A percentile compares a stretch with the other conserved stretches of the same genome.
Conservation (phyloP, 2,888 invertebrate genomes). For the Sarcophaga carnaria region DNA sequence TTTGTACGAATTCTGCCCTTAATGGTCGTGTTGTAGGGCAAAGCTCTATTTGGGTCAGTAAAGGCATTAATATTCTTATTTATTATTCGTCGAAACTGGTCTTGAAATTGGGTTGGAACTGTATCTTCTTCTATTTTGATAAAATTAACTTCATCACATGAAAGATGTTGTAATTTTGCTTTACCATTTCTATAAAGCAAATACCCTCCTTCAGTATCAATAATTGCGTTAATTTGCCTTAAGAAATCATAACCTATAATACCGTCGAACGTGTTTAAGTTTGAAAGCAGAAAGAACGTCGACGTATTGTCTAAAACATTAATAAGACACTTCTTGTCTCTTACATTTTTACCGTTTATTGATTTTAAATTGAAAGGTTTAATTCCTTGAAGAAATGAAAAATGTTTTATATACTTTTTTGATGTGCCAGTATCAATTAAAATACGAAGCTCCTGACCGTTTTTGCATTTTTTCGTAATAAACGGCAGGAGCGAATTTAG, state of each 20-base stretch:
- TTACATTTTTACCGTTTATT: background rate
- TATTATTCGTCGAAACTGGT: background rate
- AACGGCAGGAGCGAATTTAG: conserved; percentile 18
- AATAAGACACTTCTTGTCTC: background rate
- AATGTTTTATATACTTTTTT: too few species aligned
- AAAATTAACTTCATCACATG: background rate
- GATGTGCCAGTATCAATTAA: too few species aligned
- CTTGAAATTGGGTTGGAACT: background rate
- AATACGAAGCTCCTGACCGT: conserved; percentile 3
- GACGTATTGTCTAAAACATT: background rate
- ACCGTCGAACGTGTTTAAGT: background rate
- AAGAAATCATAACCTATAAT: conserved; percentile 4
- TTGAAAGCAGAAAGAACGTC: background rate
- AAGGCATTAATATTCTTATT: conserved; percentile 6
- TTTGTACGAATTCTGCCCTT: conserved; percentile 20
- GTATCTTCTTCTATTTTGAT: background rate
- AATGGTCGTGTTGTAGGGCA: conserved; percentile 21
- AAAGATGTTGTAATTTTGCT: conserved; percentile 20
- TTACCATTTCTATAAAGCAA: conserved; percentile 28
- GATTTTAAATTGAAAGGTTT: conserved; percentile 11
- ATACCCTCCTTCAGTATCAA: conserved; percentile 32
- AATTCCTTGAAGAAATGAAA: background rate
- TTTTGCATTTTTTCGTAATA: conserved; percentile 27
- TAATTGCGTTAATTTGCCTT: conserved; percentile 19
- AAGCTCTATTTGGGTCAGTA: conserved; percentile 29